Percentiles rank a stretch among this genome's conserved stretches.
Conservation (phyloP, 2,113 vertebrate species). For the Zosterops lateralis region DNA sequence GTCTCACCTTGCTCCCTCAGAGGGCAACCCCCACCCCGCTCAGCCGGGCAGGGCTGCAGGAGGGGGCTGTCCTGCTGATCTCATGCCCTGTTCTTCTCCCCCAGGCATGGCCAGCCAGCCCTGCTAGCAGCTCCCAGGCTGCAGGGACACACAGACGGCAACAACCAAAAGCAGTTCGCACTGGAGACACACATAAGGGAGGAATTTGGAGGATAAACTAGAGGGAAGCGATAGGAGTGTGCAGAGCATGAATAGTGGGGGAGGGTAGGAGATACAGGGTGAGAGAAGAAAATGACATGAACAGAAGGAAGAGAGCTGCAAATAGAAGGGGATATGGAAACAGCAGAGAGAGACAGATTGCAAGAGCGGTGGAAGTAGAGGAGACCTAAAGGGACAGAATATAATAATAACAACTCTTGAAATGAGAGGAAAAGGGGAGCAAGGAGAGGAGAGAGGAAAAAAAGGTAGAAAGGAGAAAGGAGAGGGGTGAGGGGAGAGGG, state of each 20-base stretch:
- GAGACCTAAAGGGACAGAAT: slow-evolving; percentile 55
- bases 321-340: slow-evolving; percentile 65
- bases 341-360: slow-evolving; percentile 61
- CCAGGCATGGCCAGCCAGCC: background rate
- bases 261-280: slow-evolving; percentile 55
- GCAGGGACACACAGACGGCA: accelerated
- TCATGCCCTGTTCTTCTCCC: background rate
- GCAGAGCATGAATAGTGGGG: slow-evolving; percentile 2
- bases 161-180: background rate
- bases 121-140: background rate
- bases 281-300: slow-evolving; percentile 67
- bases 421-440: background rate
- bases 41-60: accelerated
- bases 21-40: background rate
- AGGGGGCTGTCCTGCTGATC: accelerated
- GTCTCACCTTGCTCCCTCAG: background rate
- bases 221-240: slow-evolving; percentile 15
- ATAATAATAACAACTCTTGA: slow-evolving; percentile 38
- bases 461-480: background rate
- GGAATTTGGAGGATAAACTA: slow-evolving; percentile 16
- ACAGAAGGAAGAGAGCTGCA: slow-evolving; percentile 64
- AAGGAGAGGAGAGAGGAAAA: background rate
- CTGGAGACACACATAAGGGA: background rate
- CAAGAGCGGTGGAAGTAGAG: slow-evolving; percentile 30
- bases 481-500: background rate